phyloP scores from a whole-genome alignment of 2,113 vertebrate species.

The Syngnathus typhle region DNA sequence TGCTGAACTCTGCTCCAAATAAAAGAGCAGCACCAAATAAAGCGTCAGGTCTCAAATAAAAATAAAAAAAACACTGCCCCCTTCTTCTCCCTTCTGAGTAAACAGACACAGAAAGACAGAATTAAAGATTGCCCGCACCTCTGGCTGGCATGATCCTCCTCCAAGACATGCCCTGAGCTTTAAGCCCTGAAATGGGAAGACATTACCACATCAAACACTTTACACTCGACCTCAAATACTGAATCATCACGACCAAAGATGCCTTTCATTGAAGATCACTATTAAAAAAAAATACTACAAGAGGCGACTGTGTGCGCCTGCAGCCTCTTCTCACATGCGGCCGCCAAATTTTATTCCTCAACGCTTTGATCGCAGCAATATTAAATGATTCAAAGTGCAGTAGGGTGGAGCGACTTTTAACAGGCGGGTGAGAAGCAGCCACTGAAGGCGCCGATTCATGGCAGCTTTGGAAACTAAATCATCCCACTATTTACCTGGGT shows the following conservation, averaged over 20 bases:
- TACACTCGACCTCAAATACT: background rate
- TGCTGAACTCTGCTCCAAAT: too few relatives aligned
- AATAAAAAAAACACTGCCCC: too few relatives aligned
- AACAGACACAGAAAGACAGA: background rate
- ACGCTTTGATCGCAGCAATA: slow-evolving; percentile 49
- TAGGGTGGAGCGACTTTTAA: slow-evolving; percentile 37
- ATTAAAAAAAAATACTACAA: background rate
- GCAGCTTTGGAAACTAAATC: slow-evolving; percentile 5
- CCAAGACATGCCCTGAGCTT: slow-evolving; percentile 54
- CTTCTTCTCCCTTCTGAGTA: background rate
- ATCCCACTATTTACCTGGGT: background rate
- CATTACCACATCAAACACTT: background rate
- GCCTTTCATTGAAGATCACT: background rate
- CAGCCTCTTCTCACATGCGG: slow-evolving; percentile 30
- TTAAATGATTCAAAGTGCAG: slow-evolving; percentile 30
- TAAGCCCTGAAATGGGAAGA: slow-evolving; percentile 48
- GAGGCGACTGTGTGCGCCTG: slow-evolving; percentile 1
- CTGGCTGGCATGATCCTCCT: slow-evolving; percentile 52
- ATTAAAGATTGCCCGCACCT: slow-evolving; percentile 31
- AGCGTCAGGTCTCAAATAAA: too few relatives aligned
- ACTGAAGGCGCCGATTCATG: slow-evolving; percentile 11
- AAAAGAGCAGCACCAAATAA: too few relatives aligned
- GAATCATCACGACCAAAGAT: background rate
- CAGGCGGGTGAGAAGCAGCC: slow-evolving; percentile 37
- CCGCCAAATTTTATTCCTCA: slow-evolving; percentile 59